Evolutionary conservation across 2,797 vertebrate genomes (phyloP).

Genomic region (Anisognathus igniventris): DNA sequence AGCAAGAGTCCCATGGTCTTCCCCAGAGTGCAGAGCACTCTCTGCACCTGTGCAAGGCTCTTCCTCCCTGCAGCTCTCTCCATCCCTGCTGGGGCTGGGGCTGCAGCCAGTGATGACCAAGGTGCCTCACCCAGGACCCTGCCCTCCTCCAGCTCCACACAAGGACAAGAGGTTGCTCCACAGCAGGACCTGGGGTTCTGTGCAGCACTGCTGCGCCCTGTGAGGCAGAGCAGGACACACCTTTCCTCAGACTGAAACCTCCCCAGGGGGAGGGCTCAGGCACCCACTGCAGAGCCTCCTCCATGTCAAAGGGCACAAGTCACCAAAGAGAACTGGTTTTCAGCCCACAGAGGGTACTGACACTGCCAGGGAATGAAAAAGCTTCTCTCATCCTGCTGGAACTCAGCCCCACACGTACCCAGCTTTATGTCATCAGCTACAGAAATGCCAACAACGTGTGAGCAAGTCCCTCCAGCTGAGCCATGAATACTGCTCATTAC

Average conservation of each 20-base stretch:
- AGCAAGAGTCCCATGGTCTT: fast-evolving
- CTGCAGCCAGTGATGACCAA: fast-evolving
- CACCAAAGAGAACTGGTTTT: not conserved
- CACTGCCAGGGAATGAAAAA: not conserved
- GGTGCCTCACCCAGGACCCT: not conserved
- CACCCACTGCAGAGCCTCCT: not conserved
- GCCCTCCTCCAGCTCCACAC: fast-evolving
- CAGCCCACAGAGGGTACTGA: not conserved
- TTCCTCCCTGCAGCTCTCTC: not conserved
- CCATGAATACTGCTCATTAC: not conserved
- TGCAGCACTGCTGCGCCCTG: not conserved
- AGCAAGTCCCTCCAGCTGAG: not conserved
- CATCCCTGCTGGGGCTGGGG: not conserved
- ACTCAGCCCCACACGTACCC: fast-evolving
- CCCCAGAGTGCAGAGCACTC: fast-evolving
- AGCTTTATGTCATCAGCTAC: not conserved
- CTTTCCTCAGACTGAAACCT: not conserved
- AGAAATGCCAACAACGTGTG: fast-evolving
- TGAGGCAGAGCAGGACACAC: not conserved
- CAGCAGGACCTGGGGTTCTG: fast-evolving
- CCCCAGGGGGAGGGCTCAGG: not conserved
- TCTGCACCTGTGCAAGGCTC: not conserved
- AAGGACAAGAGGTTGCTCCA: fast-evolving
- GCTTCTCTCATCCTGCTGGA: not conserved
- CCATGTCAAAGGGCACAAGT: fast-evolving